These are phyloP conservation scores for Acanthopagrus latus DNA, from an alignment of 2,797 vertebrate species.

Conservation along the genomic window DNA sequence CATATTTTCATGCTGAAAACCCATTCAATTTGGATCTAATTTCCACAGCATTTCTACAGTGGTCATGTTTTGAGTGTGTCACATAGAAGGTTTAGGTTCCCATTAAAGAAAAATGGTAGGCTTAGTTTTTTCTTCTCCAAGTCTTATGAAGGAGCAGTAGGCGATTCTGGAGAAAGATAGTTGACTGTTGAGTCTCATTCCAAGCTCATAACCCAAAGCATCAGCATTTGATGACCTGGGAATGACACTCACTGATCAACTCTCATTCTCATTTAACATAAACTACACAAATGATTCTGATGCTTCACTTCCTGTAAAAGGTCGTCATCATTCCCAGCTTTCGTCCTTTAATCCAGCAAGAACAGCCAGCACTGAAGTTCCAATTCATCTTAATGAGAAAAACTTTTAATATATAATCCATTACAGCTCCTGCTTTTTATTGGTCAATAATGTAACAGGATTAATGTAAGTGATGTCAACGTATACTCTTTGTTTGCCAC, in stretches of 20 bases:
- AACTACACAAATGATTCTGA: neutral
- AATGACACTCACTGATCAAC: too few relatives aligned
- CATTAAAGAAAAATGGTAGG: neutral
- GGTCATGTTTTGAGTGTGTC: too few relatives aligned
- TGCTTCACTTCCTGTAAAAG: neutral
- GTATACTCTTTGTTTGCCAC: neutral
- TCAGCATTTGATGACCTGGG: too few relatives aligned
- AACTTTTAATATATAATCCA: neutral
- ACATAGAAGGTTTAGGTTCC: neutral
- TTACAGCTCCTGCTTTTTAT: slow-evolving; percentile 2
- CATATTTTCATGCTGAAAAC: too few relatives aligned
- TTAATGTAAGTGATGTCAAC: neutral
- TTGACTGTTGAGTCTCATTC: too few relatives aligned
- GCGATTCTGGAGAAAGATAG: too few relatives aligned
- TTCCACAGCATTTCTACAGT: too few relatives aligned
- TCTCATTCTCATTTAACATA: neutral
- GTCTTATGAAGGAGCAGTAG: too few relatives aligned
- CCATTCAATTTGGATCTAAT: too few relatives aligned
- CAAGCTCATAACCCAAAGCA: too few relatives aligned
- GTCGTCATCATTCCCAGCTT: neutral
- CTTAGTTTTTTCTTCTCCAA: neutral
- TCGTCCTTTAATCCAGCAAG: neutral
- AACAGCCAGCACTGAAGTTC: neutral
- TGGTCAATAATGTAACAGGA: neutral
- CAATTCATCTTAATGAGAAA: neutral